Conservation (phyloP, 2,888 invertebrate species). For the Diaperis boleti region DNA sequence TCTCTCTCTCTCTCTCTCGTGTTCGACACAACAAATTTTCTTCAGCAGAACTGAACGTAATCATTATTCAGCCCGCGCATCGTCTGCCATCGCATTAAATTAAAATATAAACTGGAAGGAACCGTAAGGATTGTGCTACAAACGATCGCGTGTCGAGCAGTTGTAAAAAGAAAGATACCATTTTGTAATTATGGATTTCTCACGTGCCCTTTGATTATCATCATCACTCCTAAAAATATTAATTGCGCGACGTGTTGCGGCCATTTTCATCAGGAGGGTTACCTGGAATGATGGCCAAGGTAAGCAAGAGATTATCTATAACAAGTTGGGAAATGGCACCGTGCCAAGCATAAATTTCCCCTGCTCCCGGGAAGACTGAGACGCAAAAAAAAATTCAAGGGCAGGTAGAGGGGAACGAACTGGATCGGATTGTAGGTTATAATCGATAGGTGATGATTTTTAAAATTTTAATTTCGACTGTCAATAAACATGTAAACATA, state of each 20-base stretch:
- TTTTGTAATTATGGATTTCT: conserved; percentile 25
- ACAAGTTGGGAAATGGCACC: conserved; percentile 25
- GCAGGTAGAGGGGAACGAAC: not conserved
- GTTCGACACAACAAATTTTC: no score
- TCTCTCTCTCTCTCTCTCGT: no score
- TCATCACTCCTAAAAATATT: conserved; percentile 23
- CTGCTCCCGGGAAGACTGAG: not conserved
- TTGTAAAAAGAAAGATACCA: conserved; percentile 9
- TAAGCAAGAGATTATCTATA: conserved; percentile 33
- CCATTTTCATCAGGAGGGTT: conserved; percentile 1
- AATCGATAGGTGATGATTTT: conserved; percentile 13
- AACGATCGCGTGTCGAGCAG: conserved; percentile 13
- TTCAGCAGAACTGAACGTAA: no score
- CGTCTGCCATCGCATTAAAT: not conserved
- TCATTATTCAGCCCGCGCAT: no score
- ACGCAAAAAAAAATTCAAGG: conserved; percentile 21
- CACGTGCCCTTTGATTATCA: conserved; percentile 18
- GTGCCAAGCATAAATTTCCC: conserved; percentile 29
- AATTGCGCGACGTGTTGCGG: not conserved
- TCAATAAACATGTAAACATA: no score
- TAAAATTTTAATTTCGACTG: not conserved
- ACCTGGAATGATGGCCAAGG: conserved; percentile 21
- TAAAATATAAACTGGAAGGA: not conserved
- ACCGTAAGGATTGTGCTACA: not conserved
- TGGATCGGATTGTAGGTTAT: not conserved